Evolutionary conservation across 2,113 vertebrate genomes (phyloP).

Genomic region (Coregonus clupeaformis): DNA sequence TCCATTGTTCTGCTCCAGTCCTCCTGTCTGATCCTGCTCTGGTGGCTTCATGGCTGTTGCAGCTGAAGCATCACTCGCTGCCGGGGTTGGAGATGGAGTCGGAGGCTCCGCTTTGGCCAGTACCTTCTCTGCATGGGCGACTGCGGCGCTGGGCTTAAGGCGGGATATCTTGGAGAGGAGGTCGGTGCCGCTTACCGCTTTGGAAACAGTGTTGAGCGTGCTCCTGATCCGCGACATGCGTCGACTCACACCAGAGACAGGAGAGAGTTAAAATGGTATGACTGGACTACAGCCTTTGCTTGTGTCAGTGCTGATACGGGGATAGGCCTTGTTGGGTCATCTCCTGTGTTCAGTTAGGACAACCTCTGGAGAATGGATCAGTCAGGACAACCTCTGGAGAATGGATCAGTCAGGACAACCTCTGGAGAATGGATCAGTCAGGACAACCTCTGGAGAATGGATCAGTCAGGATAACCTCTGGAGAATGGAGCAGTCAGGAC

Average conservation of each 20-base stretch:
- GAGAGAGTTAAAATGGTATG: not conserved
- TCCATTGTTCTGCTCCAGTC: not conserved
- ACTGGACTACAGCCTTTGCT: not conserved
- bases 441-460: too few species aligned
- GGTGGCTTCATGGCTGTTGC: not conserved
- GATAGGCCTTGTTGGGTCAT: too few species aligned
- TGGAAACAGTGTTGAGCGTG: conserved; percentile 88
- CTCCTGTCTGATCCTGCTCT: conserved; percentile 1
- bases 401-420: too few species aligned
- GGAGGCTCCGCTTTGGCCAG: conserved; percentile 29
- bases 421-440: too few species aligned
- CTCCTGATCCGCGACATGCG: conserved; percentile 92
- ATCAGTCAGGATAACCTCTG: too few species aligned
- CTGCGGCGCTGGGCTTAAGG: conserved; percentile 72
- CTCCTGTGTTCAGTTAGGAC: too few species aligned
- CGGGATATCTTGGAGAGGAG: conserved; percentile 86
- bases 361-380: too few species aligned
- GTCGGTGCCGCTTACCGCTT: conserved; percentile 87
- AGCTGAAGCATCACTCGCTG: not conserved
- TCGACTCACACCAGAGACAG: conserved; percentile 42
- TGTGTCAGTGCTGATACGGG: not conserved
- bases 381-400: too few species aligned
- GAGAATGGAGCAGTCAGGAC: too few species aligned
- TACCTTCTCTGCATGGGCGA: conserved; percentile 40
- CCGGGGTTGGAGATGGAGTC: not conserved